Conservation (phyloP, 2,888 invertebrate genomes). For the Thymelicus acteon region DNA sequence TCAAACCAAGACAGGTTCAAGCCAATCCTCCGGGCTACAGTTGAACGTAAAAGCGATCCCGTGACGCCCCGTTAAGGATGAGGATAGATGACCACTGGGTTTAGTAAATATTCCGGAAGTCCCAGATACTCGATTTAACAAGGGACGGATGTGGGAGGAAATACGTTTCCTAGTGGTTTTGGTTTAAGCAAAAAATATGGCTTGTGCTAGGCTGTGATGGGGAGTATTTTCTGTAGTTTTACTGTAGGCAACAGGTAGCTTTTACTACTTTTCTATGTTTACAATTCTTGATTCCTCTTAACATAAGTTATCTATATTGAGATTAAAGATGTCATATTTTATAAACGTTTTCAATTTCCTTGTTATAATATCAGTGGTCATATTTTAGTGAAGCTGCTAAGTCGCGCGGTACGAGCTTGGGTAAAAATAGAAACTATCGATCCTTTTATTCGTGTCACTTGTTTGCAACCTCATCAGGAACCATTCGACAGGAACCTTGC, state of each 20-base stretch:
- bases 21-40: background rate
- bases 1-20: background rate
- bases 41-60: background rate
- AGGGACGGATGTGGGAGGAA: background rate
- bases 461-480: slow-evolving; percentile 62
- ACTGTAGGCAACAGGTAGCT: no score
- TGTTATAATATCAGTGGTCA: slow-evolving; percentile 56
- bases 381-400: slow-evolving; percentile 57
- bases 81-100: background rate
- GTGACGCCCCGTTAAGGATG: background rate
- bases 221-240: no score
- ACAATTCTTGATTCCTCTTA: no score
- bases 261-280: no score
- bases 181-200: no score
- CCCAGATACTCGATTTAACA: no score
- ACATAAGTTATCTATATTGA: no score
- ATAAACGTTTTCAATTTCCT: background rate
- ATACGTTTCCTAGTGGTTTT: background rate
- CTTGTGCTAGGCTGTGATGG: no score
- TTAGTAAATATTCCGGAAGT: no score
- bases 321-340: no score
- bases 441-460: slow-evolving; percentile 79
- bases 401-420: slow-evolving; percentile 52
- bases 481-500: slow-evolving; percentile 47
- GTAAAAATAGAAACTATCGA: slow-evolving; percentile 84